Conservation (phyloP, 2,113 vertebrate species). For the Muntiacus muntjak region DNA sequence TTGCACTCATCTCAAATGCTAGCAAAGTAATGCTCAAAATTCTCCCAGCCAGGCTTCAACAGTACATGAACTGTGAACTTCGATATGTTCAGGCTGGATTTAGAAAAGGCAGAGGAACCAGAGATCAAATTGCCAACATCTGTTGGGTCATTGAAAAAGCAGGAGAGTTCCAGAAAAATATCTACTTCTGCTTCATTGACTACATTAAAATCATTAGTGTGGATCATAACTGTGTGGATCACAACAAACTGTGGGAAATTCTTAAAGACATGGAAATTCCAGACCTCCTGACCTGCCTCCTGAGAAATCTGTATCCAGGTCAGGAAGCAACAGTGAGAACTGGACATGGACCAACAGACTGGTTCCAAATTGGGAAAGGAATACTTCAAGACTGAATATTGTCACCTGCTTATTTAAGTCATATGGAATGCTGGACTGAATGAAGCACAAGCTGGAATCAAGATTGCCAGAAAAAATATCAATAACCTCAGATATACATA, state of each 20-base stretch:
- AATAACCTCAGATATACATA: too few relatives aligned
- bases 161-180: neutral
- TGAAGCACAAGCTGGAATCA: too few relatives aligned
- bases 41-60: neutral
- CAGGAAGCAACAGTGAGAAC: too few relatives aligned
- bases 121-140: neutral
- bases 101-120: neutral
- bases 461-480: too few relatives aligned
- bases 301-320: neutral
- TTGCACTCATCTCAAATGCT: accelerated
- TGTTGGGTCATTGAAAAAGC: neutral
- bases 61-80: neutral
- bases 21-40: neutral
- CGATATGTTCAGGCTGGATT: neutral
- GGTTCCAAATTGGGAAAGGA: too few relatives aligned
- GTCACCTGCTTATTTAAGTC: too few relatives aligned
- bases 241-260: neutral
- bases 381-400: too few relatives aligned
- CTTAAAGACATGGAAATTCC: neutral
- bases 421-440: too few relatives aligned
- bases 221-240: neutral
- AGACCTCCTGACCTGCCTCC: neutral
- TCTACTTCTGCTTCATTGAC: neutral
- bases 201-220: neutral
- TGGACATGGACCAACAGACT: too few relatives aligned